Conservation (phyloP, 1,140 invertebrate species). For the Matsumurasca onukii region DNA sequence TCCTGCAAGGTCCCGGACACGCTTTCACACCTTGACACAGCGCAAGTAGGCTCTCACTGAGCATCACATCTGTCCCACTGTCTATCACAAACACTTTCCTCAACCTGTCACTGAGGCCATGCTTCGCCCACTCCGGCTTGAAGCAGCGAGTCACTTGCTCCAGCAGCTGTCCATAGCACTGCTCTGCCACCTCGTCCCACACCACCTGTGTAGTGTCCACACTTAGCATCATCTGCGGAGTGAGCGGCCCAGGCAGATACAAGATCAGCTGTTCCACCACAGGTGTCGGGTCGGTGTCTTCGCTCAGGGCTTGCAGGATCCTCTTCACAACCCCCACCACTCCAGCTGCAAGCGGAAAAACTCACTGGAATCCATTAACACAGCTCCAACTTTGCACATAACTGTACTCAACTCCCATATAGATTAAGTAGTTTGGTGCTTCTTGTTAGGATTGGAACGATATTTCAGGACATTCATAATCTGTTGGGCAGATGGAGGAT, state of each 20-base stretch:
- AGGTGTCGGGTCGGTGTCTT: conserved; percentile 22
- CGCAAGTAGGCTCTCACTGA: conserved; percentile 52
- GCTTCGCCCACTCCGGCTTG: background rate
- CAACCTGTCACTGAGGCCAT: background rate
- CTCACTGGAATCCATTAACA: conserved; percentile 16
- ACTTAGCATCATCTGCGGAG: conserved; percentile 59
- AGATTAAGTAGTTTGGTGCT: too few relatives aligned
- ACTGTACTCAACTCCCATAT: too few relatives aligned
- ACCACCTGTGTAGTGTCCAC: conserved; percentile 46
- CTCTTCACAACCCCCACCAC: background rate
- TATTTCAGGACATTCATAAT: too few relatives aligned
- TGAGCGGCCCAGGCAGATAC: conserved; percentile 60
- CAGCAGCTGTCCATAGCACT: conserved; percentile 27
- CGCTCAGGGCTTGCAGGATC: background rate
- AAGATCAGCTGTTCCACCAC: conserved; percentile 12
- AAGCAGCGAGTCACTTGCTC: conserved; percentile 15
- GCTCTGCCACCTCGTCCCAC: conserved; percentile 43
- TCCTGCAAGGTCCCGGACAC: conserved; percentile 31
- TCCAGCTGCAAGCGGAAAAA: conserved; percentile 30
- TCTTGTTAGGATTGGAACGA: background rate
- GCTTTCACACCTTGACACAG: conserved; percentile 53
- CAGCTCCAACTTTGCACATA: background rate
- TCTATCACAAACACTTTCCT: conserved; percentile 48
- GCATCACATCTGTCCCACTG: conserved; percentile 50
- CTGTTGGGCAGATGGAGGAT: too few relatives aligned